phyloP scores from a whole-genome alignment of 2,888 invertebrate species.

The Philaethria dido region DNA sequence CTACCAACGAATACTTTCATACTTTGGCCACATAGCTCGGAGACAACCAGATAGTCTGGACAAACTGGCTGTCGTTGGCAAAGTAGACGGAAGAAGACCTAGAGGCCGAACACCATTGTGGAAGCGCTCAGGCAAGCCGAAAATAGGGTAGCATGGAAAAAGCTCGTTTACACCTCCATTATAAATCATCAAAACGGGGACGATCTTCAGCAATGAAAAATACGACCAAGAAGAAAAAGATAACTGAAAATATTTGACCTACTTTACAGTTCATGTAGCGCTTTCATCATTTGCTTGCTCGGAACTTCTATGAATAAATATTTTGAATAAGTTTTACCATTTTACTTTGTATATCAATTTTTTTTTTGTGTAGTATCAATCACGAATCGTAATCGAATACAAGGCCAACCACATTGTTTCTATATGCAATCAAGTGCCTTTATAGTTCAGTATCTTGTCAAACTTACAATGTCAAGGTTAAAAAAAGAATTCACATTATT shows the following conservation, averaged over 20 bases:
- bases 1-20: no score
- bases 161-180: no score
- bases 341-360: slow-evolving; percentile 2
- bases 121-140: no score
- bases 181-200: no score
- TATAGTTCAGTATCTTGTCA: slow-evolving; percentile 71
- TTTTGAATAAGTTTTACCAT: slow-evolving; percentile 7
- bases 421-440: slow-evolving; percentile 65
- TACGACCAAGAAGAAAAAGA: no score
- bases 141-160: no score
- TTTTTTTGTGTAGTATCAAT: slow-evolving; percentile 36
- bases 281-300: slow-evolving; percentile 27
- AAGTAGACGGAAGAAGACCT: no score
- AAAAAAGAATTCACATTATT: slow-evolving; percentile 44
- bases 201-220: no score
- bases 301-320: slow-evolving; percentile 11
- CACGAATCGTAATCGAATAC: slow-evolving; percentile 57
- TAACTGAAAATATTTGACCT: slow-evolving; percentile 37
- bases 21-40: no score
- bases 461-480: slow-evolving; percentile 74
- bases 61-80: no score
- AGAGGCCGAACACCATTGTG: no score
- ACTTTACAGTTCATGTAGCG: slow-evolving; percentile 29
- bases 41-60: no score
- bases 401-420: slow-evolving; percentile 77